These are phyloP conservation scores for Drosophila nasuta DNA, from an alignment of 1,140 invertebrate genomes.

Conservation along the genomic window DNA sequence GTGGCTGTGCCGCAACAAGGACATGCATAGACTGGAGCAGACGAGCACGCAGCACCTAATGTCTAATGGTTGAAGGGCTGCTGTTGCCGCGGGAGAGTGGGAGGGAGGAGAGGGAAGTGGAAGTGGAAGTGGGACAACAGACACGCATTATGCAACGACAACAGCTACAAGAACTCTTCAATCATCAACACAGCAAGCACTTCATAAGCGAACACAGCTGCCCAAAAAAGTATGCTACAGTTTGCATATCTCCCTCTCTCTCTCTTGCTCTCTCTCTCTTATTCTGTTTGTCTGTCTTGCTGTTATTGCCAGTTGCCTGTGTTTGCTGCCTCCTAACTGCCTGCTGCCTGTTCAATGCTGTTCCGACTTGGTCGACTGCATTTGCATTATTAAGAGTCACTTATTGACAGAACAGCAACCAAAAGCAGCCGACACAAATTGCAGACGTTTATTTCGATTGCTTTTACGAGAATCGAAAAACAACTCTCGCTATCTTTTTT, in stretches of 20 bases:
- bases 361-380: constrained; percentile 21
- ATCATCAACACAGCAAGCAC: constrained; percentile 65
- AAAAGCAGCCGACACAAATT: constrained; percentile 37
- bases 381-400: constrained; percentile 61
- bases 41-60: constrained; percentile 50
- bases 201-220: constrained; percentile 47
- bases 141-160: constrained; percentile 52
- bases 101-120: background rate
- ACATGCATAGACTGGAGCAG: constrained; percentile 40
- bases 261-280: constrained; percentile 10
- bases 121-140: background rate
- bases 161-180: constrained; percentile 62
- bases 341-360: constrained; percentile 19
- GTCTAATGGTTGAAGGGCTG: constrained; percentile 14
- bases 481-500: constrained; percentile 7
- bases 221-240: constrained; percentile 53
- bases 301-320: constrained; percentile 24
- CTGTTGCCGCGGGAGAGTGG: too few relatives aligned
- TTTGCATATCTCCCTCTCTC: constrained; percentile 13
- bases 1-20: constrained; percentile 30
- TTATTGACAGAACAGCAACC: constrained; percentile 56
- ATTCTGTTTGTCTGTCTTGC: background rate
- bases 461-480: constrained; percentile 23
- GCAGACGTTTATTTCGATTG: constrained; percentile 52
- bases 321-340: constrained; percentile 5